Percentiles rank a stretch among this genome's conserved stretches.
Conservation (phyloP, 2,113 vertebrate genomes). For the Leptosomus discolor region DNA sequence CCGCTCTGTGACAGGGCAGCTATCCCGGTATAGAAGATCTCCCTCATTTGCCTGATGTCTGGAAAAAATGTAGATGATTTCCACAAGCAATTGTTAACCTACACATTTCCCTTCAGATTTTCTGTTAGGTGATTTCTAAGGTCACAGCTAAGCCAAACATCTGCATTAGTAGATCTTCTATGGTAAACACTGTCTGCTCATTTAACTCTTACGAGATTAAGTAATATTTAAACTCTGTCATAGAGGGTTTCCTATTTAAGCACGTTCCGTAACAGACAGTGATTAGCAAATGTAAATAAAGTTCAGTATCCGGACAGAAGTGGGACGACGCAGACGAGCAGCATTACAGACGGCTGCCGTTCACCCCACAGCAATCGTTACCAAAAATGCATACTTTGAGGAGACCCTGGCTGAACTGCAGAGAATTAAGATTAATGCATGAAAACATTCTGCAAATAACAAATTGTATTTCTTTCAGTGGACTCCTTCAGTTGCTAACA, state of each 20-base stretch:
- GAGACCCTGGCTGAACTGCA: not conserved
- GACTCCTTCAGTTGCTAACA: not conserved
- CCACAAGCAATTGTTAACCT: not conserved
- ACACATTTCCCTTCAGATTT: not conserved
- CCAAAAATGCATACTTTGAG: not conserved
- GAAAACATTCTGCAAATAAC: not conserved
- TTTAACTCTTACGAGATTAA: not conserved
- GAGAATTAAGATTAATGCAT: not conserved
- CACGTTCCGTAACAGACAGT: not conserved
- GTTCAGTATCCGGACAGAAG: not conserved
- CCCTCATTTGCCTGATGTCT: not conserved
- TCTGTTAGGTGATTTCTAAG: not conserved
- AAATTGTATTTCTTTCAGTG: not conserved
- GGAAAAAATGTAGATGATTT: not conserved
- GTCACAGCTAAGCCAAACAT: not conserved
- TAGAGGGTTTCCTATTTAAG: not conserved
- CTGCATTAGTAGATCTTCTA: not conserved
- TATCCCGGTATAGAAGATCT: not conserved
- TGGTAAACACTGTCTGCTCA: not conserved
- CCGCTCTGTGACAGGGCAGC: not conserved
- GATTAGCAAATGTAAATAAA: not conserved
- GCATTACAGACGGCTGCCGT: not conserved
- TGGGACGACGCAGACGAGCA: fast-evolving
- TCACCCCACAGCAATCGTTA: not conserved
- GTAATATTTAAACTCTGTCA: not conserved